These are phyloP conservation scores for Trachemys scripta DNA, from an alignment of 2,113 vertebrate genomes.

Conservation along the genomic window DNA sequence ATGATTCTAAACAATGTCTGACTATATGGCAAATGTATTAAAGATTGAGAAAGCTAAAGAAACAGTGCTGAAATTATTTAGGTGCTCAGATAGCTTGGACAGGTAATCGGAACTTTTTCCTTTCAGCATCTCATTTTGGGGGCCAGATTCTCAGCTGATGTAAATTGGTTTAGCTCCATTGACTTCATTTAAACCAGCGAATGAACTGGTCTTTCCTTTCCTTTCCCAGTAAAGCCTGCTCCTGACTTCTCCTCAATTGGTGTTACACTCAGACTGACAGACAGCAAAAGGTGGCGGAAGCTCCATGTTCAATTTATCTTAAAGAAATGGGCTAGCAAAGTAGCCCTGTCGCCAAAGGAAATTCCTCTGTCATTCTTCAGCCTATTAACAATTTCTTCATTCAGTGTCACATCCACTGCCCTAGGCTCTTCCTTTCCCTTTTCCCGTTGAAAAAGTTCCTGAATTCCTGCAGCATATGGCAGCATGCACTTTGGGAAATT, in stretches of 20 bases:
- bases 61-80: conserved; percentile 51
- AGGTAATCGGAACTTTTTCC: conserved; percentile 49
- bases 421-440: conserved; percentile 75
- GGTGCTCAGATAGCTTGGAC: not conserved
- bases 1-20: conserved; percentile 12
- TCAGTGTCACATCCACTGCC: conserved; percentile 53
- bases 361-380: conserved; percentile 72
- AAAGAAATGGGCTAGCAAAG: conserved; percentile 62
- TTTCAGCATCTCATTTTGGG: not conserved
- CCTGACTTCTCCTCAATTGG: conserved; percentile 69
- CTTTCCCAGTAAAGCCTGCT: conserved; percentile 44
- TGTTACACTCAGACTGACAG: conserved; percentile 53
- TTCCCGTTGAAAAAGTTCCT: conserved; percentile 70
- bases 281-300: conserved; percentile 66
- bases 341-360: conserved; percentile 61
- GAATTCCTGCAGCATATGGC: conserved; percentile 76
- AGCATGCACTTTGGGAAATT: conserved; percentile 73
- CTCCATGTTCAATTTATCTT: conserved; percentile 52
- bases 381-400: conserved; percentile 75
- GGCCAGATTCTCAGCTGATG: not conserved
- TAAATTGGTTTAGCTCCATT: not conserved
- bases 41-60: conserved; percentile 15
- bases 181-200: not conserved
- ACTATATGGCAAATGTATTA: conserved; percentile 40
- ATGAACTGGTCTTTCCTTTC: conserved; percentile 58